Conservation (phyloP, 1,140 invertebrate species). For the Cecropterus lyciades region DNA sequence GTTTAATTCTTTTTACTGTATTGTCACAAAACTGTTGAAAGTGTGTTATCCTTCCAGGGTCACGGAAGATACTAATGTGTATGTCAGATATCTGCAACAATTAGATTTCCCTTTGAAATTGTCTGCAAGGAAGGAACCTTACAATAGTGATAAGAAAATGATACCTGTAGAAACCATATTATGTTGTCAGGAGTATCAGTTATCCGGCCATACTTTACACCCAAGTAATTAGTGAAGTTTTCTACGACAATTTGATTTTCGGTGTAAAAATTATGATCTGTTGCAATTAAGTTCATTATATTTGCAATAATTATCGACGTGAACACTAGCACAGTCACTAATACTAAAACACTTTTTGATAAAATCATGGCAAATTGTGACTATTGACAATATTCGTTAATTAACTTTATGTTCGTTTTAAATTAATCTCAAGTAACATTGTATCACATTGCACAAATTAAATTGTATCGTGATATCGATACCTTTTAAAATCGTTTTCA, state of each 20-base stretch:
- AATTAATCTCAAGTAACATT: no score
- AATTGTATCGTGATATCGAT: no score
- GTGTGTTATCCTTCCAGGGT: conserved; percentile 89
- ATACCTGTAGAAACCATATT: conserved; percentile 92
- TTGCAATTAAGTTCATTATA: conserved; percentile 75
- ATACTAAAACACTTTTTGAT: conserved; percentile 66
- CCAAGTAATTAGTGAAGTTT: conserved; percentile 63
- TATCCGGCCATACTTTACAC: conserved; percentile 79
- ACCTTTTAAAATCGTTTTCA: no score
- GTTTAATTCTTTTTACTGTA: conserved; percentile 90
- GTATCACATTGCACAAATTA: no score
- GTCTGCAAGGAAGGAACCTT: no score
- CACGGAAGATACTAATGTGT: conserved; percentile 94
- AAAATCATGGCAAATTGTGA: conserved; percentile 59
- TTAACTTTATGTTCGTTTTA: no score
- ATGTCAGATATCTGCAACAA: conserved; percentile 92
- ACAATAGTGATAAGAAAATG: conserved; percentile 12
- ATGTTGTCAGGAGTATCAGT: conserved; percentile 85
- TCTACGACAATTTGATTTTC: conserved; percentile 59
- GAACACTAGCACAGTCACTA: conserved; percentile 66
- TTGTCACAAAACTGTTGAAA: conserved; percentile 92
- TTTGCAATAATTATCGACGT: conserved; percentile 77
- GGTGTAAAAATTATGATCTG: conserved; percentile 68
- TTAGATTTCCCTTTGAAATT: conserved; percentile 9
- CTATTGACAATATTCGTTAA: no score